phyloP scores from a whole-genome alignment of 2,797 vertebrate species.

The Cirrhinus mrigala region DNA sequence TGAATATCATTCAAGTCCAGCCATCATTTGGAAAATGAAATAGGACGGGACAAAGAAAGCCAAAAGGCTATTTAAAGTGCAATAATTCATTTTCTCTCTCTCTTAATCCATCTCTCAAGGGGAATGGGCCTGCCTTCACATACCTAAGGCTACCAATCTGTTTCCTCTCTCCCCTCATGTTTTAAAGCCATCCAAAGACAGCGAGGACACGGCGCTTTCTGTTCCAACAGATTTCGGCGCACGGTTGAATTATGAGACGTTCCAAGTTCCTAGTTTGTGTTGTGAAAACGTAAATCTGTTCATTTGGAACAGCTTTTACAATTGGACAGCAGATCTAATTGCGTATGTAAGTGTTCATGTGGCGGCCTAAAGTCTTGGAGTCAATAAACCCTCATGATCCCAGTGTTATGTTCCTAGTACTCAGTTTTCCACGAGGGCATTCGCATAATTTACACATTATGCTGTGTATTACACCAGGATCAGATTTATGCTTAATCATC shows the following conservation, averaged over 20 bases:
- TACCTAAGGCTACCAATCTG: conserved; percentile 87
- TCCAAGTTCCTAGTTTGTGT: conserved; percentile 22
- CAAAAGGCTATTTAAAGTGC: conserved; percentile 85
- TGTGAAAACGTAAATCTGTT: conserved; percentile 37
- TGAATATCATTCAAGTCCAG: conserved; percentile 75
- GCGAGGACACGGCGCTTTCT: conserved; percentile 71
- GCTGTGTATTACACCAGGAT: conserved; percentile 70
- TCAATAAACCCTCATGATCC: conserved; percentile 70
- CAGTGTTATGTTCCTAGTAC: conserved; percentile 76
- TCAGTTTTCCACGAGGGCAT: conserved; percentile 72
- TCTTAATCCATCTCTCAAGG: conserved; percentile 85
- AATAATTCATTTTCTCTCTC: conserved; percentile 84
- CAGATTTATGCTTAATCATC: conserved; percentile 37
- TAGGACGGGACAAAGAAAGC: conserved; percentile 71
- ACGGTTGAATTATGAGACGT: conserved; percentile 21
- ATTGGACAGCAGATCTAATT: conserved; percentile 25
- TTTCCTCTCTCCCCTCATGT: conserved; percentile 83
- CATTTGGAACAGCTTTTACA: conserved; percentile 27
- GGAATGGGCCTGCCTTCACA: conserved; percentile 84
- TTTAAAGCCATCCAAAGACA: conserved; percentile 73
- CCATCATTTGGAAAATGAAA: conserved; percentile 70
- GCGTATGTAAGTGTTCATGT: conserved; percentile 25
- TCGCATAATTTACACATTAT: conserved; percentile 68
- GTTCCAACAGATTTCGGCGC: conserved; percentile 41
- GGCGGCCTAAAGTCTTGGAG: conserved; percentile 61